Evolutionary conservation across 1,140 invertebrate species (phyloP).

Genomic region (Druon quercuslanigerum): DNA sequence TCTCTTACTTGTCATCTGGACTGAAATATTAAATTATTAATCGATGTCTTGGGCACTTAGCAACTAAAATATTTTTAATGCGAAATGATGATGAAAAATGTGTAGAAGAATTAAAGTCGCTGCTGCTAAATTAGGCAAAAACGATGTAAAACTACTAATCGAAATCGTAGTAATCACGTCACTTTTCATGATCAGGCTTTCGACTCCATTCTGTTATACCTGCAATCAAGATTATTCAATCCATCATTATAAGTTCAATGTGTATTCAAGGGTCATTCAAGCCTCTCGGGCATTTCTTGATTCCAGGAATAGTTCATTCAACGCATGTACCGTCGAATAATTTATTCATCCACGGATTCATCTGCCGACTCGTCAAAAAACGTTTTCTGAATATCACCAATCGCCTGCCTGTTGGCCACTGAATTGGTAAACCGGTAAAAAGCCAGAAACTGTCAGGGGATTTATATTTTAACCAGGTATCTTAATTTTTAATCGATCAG

Average conservation of each 20-base stretch:
- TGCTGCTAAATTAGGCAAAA: neutral
- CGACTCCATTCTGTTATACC: neutral
- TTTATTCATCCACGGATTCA: too few relatives aligned
- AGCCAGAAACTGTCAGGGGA: too few relatives aligned
- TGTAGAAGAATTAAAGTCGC: neutral
- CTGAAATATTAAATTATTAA: neutral
- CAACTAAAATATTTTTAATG: neutral
- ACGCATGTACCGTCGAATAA: too few relatives aligned
- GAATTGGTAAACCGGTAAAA: too few relatives aligned
- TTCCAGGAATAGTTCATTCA: too few relatives aligned
- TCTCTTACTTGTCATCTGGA: neutral
- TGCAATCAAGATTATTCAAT: conserved; percentile 21
- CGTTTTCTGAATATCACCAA: too few relatives aligned
- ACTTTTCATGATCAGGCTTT: neutral
- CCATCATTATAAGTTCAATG: conserved; percentile 19
- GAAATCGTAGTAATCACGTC: neutral
- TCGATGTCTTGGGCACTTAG: neutral
- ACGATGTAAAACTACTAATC: too few relatives aligned
- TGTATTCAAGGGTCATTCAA: neutral
- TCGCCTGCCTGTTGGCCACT: too few relatives aligned
- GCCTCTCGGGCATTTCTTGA: too few relatives aligned
- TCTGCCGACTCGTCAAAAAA: too few relatives aligned
- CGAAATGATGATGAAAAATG: neutral
- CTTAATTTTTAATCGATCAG: too few relatives aligned
- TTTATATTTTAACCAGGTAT: too few relatives aligned